Conservation (phyloP, 2,888 invertebrate genomes). For the Chymomyza caudatula region DNA sequence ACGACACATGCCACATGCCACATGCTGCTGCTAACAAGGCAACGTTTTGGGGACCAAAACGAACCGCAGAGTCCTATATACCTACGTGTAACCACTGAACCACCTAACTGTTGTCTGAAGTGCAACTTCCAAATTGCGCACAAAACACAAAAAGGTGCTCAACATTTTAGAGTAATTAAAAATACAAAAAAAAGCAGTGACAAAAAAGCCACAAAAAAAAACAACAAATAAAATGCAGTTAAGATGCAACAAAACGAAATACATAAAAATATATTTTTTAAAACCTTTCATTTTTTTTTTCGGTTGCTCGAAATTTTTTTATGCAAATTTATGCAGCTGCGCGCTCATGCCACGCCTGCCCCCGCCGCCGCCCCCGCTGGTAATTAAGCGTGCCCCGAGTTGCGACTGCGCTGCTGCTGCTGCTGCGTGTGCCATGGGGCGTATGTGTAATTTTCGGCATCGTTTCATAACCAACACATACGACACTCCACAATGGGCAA, state of each 20-base stretch:
- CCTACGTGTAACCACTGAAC: background rate
- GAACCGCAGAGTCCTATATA: background rate
- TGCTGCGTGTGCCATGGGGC: conserved; percentile 59
- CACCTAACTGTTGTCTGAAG: conserved; percentile 49
- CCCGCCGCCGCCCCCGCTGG: conserved; percentile 33
- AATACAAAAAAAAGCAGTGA: conserved; percentile 31
- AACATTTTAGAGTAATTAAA: conserved; percentile 72
- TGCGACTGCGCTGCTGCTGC: conserved; percentile 34
- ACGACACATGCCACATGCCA: background rate
- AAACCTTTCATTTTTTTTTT: too few species aligned
- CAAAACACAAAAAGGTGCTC: conserved; percentile 49
- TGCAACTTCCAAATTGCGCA: conserved; percentile 11
- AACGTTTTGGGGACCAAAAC: conserved; percentile 1
- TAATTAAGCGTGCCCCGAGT: conserved; percentile 66
- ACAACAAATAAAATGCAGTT: background rate
- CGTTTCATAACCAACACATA: conserved; percentile 61
- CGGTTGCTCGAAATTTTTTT: conserved; percentile 44
- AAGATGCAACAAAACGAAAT: background rate
- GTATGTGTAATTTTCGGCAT: conserved; percentile 71
- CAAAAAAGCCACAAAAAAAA: background rate
- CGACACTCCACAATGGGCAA: conserved; percentile 10
- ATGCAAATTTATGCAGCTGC: conserved; percentile 66
- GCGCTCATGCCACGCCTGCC: background rate
- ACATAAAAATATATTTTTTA: conserved; percentile 39
- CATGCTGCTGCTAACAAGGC: conserved; percentile 36